These are phyloP conservation scores for Monopis laevigella DNA, from an alignment of 2,888 invertebrate genomes.

Conservation along the genomic window DNA sequence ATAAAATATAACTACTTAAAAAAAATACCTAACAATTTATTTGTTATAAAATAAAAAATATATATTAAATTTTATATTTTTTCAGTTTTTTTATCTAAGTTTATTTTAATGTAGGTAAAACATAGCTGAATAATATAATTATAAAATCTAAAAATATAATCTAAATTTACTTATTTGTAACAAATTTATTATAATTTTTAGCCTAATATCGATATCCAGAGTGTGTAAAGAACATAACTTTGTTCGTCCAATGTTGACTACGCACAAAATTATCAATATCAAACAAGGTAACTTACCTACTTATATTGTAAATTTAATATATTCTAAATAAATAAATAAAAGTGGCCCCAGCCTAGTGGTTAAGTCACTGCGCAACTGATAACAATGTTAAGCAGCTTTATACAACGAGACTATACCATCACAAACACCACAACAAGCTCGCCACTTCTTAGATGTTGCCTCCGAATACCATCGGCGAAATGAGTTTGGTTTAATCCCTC, in stretches of 20 bases:
- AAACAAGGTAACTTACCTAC: constrained; percentile 64
- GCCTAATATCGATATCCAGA: constrained; percentile 72
- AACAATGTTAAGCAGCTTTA: too few species aligned
- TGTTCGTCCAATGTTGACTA: constrained; percentile 70
- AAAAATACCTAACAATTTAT: neutral
- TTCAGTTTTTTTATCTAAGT: neutral
- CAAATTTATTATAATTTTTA: constrained; percentile 28
- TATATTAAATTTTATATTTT: neutral
- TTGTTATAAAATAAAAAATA: neutral
- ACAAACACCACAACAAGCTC: too few species aligned
- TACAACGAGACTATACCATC: too few species aligned
- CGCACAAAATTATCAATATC: constrained; percentile 67
- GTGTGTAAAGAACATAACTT: constrained; percentile 74
- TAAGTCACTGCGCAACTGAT: too few species aligned
- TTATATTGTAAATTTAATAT: too few species aligned
- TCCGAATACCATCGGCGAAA: too few species aligned
- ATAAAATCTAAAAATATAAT: neutral
- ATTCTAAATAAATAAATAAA: too few species aligned
- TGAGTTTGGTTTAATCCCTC: too few species aligned
- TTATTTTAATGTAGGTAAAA: neutral
- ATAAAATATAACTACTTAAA: too few species aligned
- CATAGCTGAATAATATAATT: neutral
- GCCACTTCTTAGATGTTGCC: too few species aligned
- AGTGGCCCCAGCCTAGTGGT: too few species aligned
- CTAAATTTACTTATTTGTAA: neutral